These are phyloP conservation scores for Mesorhabditis spiculigera DNA, from an alignment of 2,888 invertebrate genomes.

Conservation along the genomic window DNA sequence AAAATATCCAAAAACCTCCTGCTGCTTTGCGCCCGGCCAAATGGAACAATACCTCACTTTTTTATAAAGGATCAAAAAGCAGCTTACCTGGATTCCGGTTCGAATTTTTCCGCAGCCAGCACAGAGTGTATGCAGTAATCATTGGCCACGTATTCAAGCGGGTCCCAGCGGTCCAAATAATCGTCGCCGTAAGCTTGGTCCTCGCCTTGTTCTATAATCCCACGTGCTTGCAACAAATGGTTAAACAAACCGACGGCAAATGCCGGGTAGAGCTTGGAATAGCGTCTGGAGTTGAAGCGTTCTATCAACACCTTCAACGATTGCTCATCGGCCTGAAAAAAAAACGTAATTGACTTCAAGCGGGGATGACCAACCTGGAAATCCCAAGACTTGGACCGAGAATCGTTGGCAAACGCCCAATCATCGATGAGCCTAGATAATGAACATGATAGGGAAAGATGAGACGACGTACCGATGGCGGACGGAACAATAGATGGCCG, in stretches of 20 bases:
- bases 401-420: constrained; percentile 97
- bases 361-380: constrained; percentile 66
- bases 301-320: constrained; percentile 88
- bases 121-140: neutral
- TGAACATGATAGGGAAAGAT: neutral
- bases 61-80: too few species aligned
- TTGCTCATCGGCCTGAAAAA: constrained; percentile 87
- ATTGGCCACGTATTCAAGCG: neutral
- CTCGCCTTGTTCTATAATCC: constrained; percentile 31
- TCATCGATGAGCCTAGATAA: constrained; percentile 81
- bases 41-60: too few species aligned
- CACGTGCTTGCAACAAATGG: neutral
- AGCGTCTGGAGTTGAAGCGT: constrained; percentile 88
- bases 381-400: constrained; percentile 25
- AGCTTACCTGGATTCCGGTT: constrained; percentile 17
- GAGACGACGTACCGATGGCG: constrained; percentile 60
- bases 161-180: constrained; percentile 22
- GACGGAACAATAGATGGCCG: constrained; percentile 92
- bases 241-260: constrained; percentile 36
- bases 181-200: constrained; percentile 38
- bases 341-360: too few species aligned
- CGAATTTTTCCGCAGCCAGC: constrained; percentile 38
- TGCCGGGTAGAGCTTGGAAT: constrained; percentile 63
- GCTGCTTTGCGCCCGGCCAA: too few species aligned
- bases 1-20: too few species aligned